Conservation (phyloP, 2,888 invertebrate genomes). For the Sinodicranocentrus sp. region DNA sequence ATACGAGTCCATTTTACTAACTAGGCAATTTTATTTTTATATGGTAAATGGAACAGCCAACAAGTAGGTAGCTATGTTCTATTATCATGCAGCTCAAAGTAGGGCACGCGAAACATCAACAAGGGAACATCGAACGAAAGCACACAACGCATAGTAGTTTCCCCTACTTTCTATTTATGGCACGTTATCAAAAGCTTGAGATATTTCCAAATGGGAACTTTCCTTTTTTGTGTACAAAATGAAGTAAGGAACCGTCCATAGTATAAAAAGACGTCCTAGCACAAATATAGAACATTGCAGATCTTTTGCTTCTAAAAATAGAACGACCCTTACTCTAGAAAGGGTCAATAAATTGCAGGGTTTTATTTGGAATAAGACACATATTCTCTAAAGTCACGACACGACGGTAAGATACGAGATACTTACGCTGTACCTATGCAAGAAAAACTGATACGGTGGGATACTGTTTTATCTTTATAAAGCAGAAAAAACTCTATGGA, state of each 20-base stretch:
- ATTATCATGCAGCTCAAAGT: neutral
- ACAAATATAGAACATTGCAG: slow-evolving; percentile 57
- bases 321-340: neutral
- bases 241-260: neutral
- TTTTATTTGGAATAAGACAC: slow-evolving; percentile 40
- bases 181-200: neutral
- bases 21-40: too few relatives aligned
- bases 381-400: slow-evolving; percentile 1
- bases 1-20: too few relatives aligned
- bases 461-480: too few relatives aligned
- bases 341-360: slow-evolving; percentile 45
- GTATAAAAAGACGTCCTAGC: slow-evolving; percentile 17
- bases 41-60: slow-evolving; percentile 10
- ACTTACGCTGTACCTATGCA: too few relatives aligned
- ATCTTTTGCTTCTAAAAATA: slow-evolving; percentile 61
- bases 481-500: too few relatives aligned
- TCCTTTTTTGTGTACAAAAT: neutral
- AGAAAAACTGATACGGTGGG: too few relatives aligned
- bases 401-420: too few relatives aligned
- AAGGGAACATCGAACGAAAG: neutral
- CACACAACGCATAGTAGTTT: neutral
- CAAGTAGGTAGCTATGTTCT: slow-evolving; percentile 9
- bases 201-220: neutral
- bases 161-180: neutral
- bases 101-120: neutral